Evolutionary conservation across 2,113 vertebrate genomes (phyloP).

Genomic region (Xerus inauris): DNA sequence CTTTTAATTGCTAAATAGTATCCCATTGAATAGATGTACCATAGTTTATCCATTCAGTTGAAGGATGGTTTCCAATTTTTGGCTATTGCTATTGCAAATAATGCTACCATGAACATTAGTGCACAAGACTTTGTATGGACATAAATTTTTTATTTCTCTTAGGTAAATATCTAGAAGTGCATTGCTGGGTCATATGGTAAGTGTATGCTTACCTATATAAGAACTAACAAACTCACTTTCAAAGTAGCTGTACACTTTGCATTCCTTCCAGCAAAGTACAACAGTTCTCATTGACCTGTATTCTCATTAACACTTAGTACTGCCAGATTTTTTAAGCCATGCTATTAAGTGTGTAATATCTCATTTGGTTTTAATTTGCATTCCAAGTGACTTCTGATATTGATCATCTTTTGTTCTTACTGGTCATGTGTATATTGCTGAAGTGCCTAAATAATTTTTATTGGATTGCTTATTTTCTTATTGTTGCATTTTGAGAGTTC

Average conservation of each 20-base stretch:
- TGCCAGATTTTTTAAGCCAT: not conserved
- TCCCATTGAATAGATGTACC: not conserved
- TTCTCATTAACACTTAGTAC: not conserved
- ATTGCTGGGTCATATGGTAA: not conserved
- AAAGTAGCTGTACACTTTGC: not conserved
- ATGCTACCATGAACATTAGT: not conserved
- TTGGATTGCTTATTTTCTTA: not conserved
- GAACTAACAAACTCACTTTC: not conserved
- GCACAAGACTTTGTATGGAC: not conserved
- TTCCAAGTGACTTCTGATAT: not conserved
- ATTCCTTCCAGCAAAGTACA: not conserved
- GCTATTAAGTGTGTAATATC: not conserved
- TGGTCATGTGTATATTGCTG: not conserved
- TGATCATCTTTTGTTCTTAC: not conserved
- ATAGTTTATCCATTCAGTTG: not conserved
- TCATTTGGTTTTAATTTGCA: slow-evolving; percentile 1
- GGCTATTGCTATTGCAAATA: not conserved
- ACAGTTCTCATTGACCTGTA: not conserved
- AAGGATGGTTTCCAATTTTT: not conserved
- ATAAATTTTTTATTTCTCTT: slow-evolving; percentile 29
- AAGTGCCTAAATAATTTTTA: not conserved
- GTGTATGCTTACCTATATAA: not conserved
- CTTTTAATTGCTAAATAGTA: not conserved
- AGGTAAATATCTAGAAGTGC: not conserved
- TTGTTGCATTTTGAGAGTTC: not conserved